Conservation (phyloP, 2,113 vertebrate genomes). For the Bubalus kerabau region DNA sequence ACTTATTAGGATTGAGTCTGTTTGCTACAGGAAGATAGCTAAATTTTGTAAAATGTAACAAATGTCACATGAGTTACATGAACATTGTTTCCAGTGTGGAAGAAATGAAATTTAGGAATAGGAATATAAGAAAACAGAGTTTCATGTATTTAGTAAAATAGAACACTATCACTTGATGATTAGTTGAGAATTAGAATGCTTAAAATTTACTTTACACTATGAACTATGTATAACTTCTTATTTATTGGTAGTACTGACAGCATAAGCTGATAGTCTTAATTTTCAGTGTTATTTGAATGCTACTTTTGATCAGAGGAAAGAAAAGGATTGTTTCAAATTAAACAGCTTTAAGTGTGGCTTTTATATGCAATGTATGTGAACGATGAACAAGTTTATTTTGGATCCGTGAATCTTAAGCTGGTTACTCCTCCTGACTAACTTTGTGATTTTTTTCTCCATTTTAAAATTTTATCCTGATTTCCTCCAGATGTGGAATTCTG, state of each 20-base stretch:
- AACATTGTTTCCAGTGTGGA: neutral
- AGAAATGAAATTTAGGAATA: neutral
- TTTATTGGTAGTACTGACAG: neutral
- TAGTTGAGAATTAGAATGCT: neutral
- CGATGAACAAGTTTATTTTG: neutral
- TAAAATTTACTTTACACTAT: neutral
- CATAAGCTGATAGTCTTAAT: neutral
- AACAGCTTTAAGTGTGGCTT: neutral
- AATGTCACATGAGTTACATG: neutral
- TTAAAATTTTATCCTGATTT: neutral
- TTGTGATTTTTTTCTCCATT: neutral
- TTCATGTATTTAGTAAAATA: neutral
- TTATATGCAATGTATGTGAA: neutral
- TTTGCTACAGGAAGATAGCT: neutral
- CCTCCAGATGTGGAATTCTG: neutral
- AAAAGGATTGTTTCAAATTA: neutral
- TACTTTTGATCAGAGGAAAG: neutral
- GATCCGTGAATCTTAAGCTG: neutral
- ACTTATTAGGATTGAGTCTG: neutral
- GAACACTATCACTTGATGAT: neutral
- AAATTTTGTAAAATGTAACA: neutral
- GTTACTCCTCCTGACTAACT: neutral
- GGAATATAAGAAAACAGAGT: neutral
- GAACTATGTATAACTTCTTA: neutral
- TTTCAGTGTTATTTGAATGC: neutral